A percentile compares a stretch with the other conserved stretches of the same genome.
phyloP scores from a whole-genome alignment of 2,113 vertebrate species.

The Scortum barcoo region DNA sequence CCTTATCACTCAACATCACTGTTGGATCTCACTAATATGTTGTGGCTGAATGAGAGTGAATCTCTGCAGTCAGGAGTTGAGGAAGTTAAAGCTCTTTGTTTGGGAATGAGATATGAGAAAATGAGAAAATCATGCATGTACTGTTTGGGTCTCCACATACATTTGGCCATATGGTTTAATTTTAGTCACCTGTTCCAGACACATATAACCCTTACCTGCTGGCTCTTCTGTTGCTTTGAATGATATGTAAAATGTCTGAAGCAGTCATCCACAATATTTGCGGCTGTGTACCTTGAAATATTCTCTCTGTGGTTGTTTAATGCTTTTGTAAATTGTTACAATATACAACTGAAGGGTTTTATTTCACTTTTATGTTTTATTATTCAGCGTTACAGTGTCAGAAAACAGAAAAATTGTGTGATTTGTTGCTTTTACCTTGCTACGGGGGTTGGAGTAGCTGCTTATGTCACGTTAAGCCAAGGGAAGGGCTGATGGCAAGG shows the following conservation, averaged over 20 bases:
- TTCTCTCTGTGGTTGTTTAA: neutral
- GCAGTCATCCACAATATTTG: neutral
- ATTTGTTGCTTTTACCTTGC: conserved; percentile 10
- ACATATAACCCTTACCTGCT: neutral
- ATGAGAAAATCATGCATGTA: too few species aligned
- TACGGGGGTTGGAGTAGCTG: conserved; percentile 3
- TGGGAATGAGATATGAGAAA: too few species aligned
- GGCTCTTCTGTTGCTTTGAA: neutral
- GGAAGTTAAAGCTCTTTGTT: too few species aligned
- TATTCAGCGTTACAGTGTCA: neutral
- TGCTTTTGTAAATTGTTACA: neutral
- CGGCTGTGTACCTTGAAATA: too few species aligned
- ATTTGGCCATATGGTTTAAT: neutral
- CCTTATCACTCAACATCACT: too few species aligned
- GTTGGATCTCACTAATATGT: neutral
- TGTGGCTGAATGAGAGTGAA: neutral
- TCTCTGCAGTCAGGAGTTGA: too few species aligned
- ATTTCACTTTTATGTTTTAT: neutral
- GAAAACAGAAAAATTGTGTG: neutral
- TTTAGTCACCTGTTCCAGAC: neutral
- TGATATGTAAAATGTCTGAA: neutral
- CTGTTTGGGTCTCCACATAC: neutral
- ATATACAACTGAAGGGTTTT: neutral
- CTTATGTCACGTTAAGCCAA: conserved; percentile 35
- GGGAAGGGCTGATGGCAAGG: conserved; percentile 52